Base-by-base conservation (phyloP, 2,797 vertebrate species). In the Decapterus maruadsi region DNA sequence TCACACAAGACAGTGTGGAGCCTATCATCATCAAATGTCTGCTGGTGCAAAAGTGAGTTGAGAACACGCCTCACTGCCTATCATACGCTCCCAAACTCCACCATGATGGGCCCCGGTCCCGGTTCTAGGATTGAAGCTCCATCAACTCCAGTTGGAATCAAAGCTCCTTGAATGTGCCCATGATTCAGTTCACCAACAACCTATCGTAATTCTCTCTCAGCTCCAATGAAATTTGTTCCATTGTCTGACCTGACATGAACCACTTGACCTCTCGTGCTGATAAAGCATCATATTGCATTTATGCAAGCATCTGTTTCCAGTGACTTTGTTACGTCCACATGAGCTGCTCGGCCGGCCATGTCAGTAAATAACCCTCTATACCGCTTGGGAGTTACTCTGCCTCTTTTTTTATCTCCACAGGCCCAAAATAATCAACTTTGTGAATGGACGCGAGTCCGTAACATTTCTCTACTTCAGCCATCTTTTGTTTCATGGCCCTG, bases 371-470 rank as follows among this genome's bases (percentile, higher is more conserved):
- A 20, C 0, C 66, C 65, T 4, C 40, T 31, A 38, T 75, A 42
- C 2, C 40, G 40, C 12, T 42, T 42, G 40, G 3, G 12, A 12
- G 40, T 12, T 42, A 11, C 8, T 36, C 40, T 9, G 40, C 40
- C n/a, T n/a, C 40, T 42, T 9, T 12, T 11, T 48, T 61, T 9
- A 72, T 26, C 4, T 72, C 59, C 10, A 64, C 13, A 1, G 66
- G 65, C 14, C 40, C 40, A 42, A 42, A 42, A 42, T 42, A 42
- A 7, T 42, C 40, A 3, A 42, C 40, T 71, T 80, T 2, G 68
- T 68, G 19, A 72, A 76, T n/a, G 66, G 62, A 1, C 57, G 63
- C 0, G 57, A 4, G 4, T 81, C 57, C 6, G 79, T 63, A 6
- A 46, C 0, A 4, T 77, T 1, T 22, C 34, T 43, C 2, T 68